A percentile compares a stretch with the other conserved stretches of the same genome.
Evolutionary conservation across 2,888 invertebrate genomes (phyloP).

Genomic region (Acanthosoma haemorrhoidale): DNA sequence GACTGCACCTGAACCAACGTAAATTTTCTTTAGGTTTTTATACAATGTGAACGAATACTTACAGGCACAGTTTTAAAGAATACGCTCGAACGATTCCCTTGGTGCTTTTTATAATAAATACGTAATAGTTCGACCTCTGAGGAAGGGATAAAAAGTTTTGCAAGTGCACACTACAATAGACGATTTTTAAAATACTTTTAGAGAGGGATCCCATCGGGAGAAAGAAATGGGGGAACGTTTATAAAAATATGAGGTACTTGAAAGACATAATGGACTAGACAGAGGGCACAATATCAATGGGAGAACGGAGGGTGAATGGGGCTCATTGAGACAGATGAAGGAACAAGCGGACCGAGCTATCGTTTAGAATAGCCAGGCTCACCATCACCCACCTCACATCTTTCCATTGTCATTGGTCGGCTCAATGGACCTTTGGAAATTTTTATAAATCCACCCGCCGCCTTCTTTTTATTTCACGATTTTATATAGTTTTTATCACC

Average conservation of each 20-base stretch:
- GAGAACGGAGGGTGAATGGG: not conserved
- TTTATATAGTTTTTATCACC: not conserved
- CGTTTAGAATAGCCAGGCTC: not conserved
- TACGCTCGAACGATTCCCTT: too few species aligned
- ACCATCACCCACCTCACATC: not conserved
- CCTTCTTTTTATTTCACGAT: not conserved
- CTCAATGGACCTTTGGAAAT: not conserved
- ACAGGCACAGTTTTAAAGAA: too few species aligned
- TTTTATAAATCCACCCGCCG: not conserved
- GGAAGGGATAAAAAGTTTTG: not conserved
- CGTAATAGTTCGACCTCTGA: not conserved
- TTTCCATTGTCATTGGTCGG: not conserved
- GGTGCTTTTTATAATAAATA: not conserved
- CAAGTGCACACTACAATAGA: slow-evolving; percentile 2
- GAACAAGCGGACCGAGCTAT: not conserved
- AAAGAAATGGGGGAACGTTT: not conserved
- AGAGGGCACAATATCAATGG: not conserved
- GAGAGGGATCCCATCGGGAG: not conserved
- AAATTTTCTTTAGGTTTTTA: too few species aligned
- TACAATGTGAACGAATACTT: too few species aligned
- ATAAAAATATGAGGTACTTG: slow-evolving; percentile 12
- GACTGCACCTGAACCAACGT: too few species aligned
- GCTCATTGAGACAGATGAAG: slow-evolving; percentile 8
- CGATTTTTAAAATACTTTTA: not conserved
- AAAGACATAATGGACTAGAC: not conserved